Base-by-base conservation (phyloP, 2,888 invertebrate genomes). In the Drymonia ruficornis region DNA sequence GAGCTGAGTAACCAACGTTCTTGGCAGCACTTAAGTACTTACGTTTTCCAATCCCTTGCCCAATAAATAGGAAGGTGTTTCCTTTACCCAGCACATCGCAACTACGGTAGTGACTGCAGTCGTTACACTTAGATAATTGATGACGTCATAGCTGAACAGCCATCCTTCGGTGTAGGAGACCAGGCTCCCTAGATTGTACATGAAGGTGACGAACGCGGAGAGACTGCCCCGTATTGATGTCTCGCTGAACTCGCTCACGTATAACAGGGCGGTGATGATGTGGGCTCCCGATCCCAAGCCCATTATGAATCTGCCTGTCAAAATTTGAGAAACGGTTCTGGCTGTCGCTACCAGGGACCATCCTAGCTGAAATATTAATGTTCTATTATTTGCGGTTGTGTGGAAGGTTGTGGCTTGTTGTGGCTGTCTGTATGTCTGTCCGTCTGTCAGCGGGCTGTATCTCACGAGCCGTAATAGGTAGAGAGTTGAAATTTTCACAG, bases 161-260 rank as follows among this genome's bases (percentile, higher is more conserved):
- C 81, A 82, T 1, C 82, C 82, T 18, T 50, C 55, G 0, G 67
- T 3, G 18, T 80, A 81, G 0, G 83, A 79, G 0, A 56, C 7
- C 2, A 81, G 60, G 0, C 65, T 47, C 1, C 81, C 81, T 0
- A 69, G 5, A 49, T 70, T 74, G 47, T 62, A 80, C 4, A 68
- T 36, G 29, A 75, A 60, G 1, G 50, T 12, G 2, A 59, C 3
- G 0, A 68, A 18, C 2, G 69, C 50, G 0, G 67, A 45, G 1
- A 74, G 50, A n/a, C 71, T 55, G 0, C 80, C 82, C 46, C 72
- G 62, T 7, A 75, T 50, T 2, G 63, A 59, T 0, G 52, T 49
- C 4, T 78, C 69, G 6, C 65, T 67, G 46, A 94, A 93, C 73
- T 96, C 96, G 1, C 87, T 81, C 2, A 92, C 78, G 72, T 88